Conservation (phyloP, 2,113 vertebrate species). For the Hemiprocne comata region DNA sequence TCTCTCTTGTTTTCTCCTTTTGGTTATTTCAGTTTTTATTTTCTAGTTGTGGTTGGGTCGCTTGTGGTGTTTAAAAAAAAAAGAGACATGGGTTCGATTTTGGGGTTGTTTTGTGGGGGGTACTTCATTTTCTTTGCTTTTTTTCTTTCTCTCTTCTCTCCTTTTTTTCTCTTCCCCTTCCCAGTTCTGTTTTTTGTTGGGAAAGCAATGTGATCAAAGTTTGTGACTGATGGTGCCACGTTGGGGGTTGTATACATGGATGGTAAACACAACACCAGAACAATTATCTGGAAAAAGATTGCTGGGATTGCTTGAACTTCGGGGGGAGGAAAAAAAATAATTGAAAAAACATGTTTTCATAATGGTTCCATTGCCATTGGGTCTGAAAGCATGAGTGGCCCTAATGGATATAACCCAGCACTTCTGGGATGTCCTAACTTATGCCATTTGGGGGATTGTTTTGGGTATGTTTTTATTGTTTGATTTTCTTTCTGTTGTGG, state of each 20-base stretch:
- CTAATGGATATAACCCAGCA: not conserved
- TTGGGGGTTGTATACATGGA: not conserved
- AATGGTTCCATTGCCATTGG: not conserved
- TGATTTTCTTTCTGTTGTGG: conserved; percentile 14
- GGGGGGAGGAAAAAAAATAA: not conserved
- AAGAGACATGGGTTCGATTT: not conserved
- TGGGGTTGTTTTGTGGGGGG: not conserved
- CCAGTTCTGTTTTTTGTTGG: not conserved
- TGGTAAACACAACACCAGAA: not conserved
- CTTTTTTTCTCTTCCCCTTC: not conserved
- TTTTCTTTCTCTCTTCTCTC: not conserved
- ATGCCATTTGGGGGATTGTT: not conserved
- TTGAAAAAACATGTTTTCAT: not conserved
- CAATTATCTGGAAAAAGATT: not conserved
- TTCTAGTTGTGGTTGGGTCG: not conserved
- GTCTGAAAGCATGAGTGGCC: not conserved
- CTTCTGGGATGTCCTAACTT: not conserved
- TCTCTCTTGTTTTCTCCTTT: conserved; percentile 4
- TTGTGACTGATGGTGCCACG: not conserved
- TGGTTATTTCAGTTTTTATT: not conserved
- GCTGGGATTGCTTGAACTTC: not conserved
- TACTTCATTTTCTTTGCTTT: not conserved
- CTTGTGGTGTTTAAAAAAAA: not conserved
- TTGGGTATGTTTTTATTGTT: not conserved
- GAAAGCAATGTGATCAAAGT: not conserved